Conservation (phyloP, 2,888 invertebrate species). For the Ramazzottius varieornatus region DNA sequence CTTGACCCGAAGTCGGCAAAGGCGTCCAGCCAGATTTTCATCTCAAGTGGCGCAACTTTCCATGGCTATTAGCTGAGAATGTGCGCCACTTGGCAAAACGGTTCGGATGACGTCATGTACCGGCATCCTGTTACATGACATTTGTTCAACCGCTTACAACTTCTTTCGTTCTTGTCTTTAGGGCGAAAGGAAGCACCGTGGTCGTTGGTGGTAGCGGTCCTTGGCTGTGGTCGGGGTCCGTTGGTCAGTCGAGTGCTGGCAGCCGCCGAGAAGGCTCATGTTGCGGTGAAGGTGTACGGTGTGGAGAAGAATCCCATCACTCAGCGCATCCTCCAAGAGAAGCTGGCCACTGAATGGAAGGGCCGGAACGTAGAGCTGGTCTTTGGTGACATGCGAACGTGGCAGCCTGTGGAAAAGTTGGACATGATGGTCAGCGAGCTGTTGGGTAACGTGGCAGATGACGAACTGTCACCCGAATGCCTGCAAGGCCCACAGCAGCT, state of each 20-base stretch:
- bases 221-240: background rate
- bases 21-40: too few relatives aligned
- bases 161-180: too few relatives aligned
- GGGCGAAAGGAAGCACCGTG: too few relatives aligned
- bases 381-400: background rate
- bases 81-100: background rate
- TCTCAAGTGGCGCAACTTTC: too few relatives aligned
- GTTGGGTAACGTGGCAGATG: background rate
- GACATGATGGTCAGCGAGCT: background rate
- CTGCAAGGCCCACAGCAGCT: background rate
- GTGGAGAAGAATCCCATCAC: background rate
- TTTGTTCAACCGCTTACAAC: too few relatives aligned
- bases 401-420: background rate
- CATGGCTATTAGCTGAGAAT: too few relatives aligned
- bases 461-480: background rate
- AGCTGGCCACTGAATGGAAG: background rate
- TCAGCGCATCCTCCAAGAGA: background rate
- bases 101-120: background rate
- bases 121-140: too few relatives aligned
- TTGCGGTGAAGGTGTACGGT: background rate
- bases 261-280: background rate
- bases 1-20: too few relatives aligned
- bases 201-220: background rate
- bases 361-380: background rate
- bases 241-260: background rate